Evolutionary conservation across 2,113 vertebrate species (phyloP), one percentile per base, ranked within the genome.

Genomic region (Pseudorectes ferrugineus): DNA sequence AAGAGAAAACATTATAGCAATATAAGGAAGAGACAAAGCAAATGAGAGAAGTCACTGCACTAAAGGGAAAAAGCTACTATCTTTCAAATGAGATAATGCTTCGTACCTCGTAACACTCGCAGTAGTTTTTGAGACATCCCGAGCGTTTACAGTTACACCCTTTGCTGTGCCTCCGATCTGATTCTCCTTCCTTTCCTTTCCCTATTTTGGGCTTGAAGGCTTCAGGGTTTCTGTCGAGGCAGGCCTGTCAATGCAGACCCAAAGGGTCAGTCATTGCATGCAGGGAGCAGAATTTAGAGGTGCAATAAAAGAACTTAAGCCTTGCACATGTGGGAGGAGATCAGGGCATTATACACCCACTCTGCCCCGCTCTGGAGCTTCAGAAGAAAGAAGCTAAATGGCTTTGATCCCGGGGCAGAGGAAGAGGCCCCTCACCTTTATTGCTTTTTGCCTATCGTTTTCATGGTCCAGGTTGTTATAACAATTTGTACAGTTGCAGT

Each of bases 141-240:
- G 99, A 99, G 13, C 99, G 98, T 80, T 99, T 99, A 97, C 99
- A 99, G 94, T 99, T 99, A 93, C 99, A 99, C 19, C 99, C 99
- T 97, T 99, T 99, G 97, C 99, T 99, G 97, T 99, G 99, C 59
- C 99, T 98, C 19, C 99, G 98, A 91, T 99, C 99, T 0, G 99
- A 99, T 95, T 99, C 99, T 8, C 99, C 99, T 88, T 99, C 98
- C 83, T 99, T 99, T 40, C 99, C 99, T 97, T 99, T 99, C 13
- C 99, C 99, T 48, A 99, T 99, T 94, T 99, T 99, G 14, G 99
- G 99, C 93, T 99, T 99, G 96, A 99, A 99, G 62, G 99, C 99
- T 97, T 99, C 99, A 35, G 99, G 99, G 92, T 99, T 99, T 96
- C 99, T 98, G 97, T 99, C 99, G 83, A 99, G 98, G 97, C 99